Percentiles rank a stretch among this genome's conserved stretches.
phyloP scores from a whole-genome alignment of 2,888 invertebrate genomes.

The Sipha maydis region DNA sequence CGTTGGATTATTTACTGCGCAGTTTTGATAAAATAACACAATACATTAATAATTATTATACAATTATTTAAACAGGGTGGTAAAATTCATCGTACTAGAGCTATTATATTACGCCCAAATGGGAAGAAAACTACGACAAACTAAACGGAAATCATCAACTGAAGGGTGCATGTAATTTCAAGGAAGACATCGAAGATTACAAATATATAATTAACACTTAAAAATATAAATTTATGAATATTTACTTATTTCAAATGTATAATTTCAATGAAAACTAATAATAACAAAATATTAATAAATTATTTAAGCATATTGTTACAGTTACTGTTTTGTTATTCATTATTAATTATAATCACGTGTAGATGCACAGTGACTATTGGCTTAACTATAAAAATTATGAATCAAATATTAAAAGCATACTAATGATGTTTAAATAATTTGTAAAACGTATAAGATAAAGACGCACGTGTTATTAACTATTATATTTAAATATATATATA shows the following conservation, averaged over 20 bases:
- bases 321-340: background rate
- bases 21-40: constrained; percentile 35
- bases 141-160: constrained; percentile 10
- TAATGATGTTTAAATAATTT: background rate
- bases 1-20: constrained; percentile 9
- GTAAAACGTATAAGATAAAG: too few species aligned
- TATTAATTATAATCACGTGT: background rate
- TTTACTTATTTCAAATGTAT: background rate
- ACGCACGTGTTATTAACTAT: too few species aligned
- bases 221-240: background rate
- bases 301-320: background rate
- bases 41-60: constrained; percentile 39
- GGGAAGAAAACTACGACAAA: background rate
- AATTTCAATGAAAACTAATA: background rate
- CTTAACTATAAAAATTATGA: too few species aligned
- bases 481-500: too few species aligned
- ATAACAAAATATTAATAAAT: too few species aligned
- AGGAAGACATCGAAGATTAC: background rate
- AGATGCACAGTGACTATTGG: too few species aligned
- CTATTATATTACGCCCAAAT: background rate
- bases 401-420: too few species aligned
- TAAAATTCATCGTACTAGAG: background rate
- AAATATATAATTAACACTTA: background rate
- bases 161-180: constrained; percentile 12
- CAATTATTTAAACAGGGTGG: background rate